These are phyloP conservation scores for Malacoctenus gilli DNA, from an alignment of 2,797 vertebrate genomes.

Conservation along the genomic window DNA sequence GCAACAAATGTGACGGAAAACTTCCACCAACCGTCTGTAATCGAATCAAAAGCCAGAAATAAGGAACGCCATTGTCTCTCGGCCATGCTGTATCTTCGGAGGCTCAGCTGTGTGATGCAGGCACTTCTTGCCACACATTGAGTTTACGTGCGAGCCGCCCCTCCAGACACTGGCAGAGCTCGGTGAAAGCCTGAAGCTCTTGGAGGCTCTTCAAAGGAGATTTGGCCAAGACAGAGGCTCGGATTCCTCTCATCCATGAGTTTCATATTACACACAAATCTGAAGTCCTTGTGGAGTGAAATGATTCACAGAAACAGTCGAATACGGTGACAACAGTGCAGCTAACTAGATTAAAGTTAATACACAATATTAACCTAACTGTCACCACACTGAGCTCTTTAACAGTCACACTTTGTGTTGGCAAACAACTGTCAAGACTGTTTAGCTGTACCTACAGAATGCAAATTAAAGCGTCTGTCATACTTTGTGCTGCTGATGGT, in stretches of 20 bases:
- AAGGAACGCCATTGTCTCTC: no score
- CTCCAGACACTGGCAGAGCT: slow-evolving; percentile 44
- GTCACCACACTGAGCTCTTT: not conserved
- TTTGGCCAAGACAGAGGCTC: slow-evolving; percentile 72
- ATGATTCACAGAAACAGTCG: slow-evolving; percentile 18
- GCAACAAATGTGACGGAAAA: no score
- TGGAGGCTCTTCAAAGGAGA: slow-evolving; percentile 79
- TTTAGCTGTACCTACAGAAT: slow-evolving; percentile 25
- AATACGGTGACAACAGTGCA: not conserved
- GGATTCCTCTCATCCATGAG: slow-evolving; percentile 83
- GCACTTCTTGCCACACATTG: slow-evolving; percentile 21
- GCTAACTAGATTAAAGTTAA: not conserved
- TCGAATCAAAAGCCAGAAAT: no score
- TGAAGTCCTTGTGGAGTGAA: slow-evolving; percentile 69
- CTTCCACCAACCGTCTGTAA: no score
- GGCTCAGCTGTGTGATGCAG: slow-evolving; percentile 37
- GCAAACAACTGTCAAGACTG: not conserved
- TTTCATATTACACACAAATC: slow-evolving; percentile 82
- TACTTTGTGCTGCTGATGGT: slow-evolving; percentile 38
- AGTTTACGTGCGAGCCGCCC: slow-evolving; percentile 25
- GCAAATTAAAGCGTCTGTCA: slow-evolving; percentile 53
- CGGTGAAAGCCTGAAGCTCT: slow-evolving; percentile 75
- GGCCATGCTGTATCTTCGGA: slow-evolving; percentile 23
- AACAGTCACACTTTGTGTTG: slow-evolving; percentile 11
- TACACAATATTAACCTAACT: not conserved